Percentiles rank a stretch among this genome's conserved stretches.
Conservation (phyloP, 2,113 vertebrate species). For the Toxotes chatareus region DNA sequence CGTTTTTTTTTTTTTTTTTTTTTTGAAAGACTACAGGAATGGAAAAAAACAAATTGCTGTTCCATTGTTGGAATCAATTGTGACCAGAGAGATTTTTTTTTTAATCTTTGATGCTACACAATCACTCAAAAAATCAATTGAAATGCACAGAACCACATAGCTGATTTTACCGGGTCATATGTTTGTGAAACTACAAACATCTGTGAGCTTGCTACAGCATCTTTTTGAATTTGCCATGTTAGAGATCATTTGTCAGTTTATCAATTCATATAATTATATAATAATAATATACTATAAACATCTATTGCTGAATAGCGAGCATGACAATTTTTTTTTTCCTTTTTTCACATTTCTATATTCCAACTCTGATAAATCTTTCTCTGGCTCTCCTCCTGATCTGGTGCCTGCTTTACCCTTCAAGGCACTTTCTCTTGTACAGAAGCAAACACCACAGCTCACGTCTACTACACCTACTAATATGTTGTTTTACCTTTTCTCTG, state of each 20-base stretch:
- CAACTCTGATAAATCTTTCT: too few species aligned
- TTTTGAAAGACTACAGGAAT: background rate
- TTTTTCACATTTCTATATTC: too few species aligned
- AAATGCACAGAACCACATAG: background rate
- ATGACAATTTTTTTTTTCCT: too few species aligned
- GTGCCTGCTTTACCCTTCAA: too few species aligned
- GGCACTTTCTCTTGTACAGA: slow-evolving; percentile 1
- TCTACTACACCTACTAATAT: background rate
- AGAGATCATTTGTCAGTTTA: too few species aligned
- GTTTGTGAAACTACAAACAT: background rate
- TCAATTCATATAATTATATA: too few species aligned
- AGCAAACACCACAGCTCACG: background rate
- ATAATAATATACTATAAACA: too few species aligned
- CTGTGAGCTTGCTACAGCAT: too few species aligned
- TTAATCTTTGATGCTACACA: background rate
- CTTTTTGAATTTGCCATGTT: too few species aligned
- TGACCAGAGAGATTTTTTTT: background rate
- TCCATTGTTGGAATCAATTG: background rate
- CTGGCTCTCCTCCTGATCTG: too few species aligned
- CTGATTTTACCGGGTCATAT: background rate
- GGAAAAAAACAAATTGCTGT: background rate
- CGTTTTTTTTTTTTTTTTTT: background rate
- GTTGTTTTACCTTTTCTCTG: background rate
- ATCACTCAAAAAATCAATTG: background rate
- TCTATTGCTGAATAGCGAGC: too few species aligned